phyloP scores from a whole-genome alignment of 2,888 invertebrate genomes.

The Rosalia funebris region DNA sequence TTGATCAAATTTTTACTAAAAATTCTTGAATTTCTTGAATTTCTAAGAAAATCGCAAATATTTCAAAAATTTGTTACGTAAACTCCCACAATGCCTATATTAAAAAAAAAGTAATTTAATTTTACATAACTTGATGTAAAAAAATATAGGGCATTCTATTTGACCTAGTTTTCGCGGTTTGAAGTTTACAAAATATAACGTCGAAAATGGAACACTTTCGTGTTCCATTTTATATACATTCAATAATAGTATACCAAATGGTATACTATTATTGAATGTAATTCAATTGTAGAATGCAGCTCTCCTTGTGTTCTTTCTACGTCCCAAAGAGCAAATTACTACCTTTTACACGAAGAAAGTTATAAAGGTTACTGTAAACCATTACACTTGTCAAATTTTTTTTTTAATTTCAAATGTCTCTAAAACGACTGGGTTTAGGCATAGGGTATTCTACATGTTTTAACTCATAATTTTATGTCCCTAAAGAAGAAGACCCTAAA shows the following conservation, averaged over 20 bases:
- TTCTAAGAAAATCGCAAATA: too few relatives aligned
- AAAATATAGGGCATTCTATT: background rate
- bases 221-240: too few relatives aligned
- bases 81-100: background rate
- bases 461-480: background rate
- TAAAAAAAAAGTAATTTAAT: constrained; percentile 1
- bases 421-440: background rate
- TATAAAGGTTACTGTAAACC: background rate
- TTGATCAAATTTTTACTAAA: too few relatives aligned
- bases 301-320: too few relatives aligned
- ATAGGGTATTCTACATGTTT: background rate
- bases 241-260: background rate
- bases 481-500: too few relatives aligned
- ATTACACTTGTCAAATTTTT: background rate
- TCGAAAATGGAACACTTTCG: too few relatives aligned
- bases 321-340: too few relatives aligned
- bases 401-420: background rate
- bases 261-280: background rate
- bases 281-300: background rate
- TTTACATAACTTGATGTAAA: background rate
- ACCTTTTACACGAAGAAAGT: background rate
- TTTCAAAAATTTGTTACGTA: too few relatives aligned
- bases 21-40: too few relatives aligned
- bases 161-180: too few relatives aligned
- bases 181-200: too few relatives aligned